Evolutionary conservation across 2,888 invertebrate genomes (phyloP).

Genomic region (Eretmocerus hayati): DNA sequence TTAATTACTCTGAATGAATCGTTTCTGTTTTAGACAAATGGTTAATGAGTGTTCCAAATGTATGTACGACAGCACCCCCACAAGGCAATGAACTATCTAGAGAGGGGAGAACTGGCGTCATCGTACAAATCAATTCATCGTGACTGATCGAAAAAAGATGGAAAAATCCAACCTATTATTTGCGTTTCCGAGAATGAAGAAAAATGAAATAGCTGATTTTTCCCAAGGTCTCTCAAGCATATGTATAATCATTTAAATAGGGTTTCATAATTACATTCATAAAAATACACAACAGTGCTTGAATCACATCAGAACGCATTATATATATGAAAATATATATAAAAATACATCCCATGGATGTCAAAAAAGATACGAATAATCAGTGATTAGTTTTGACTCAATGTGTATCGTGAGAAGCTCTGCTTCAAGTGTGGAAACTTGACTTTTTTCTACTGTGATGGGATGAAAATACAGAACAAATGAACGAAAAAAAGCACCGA

Average conservation of each 20-base stretch:
- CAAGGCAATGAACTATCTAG: slow-evolving; percentile 27
- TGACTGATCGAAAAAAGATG: slow-evolving; percentile 17
- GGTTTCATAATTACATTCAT: slow-evolving; percentile 12
- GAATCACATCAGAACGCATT: neutral
- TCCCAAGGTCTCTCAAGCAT: slow-evolving; percentile 13
- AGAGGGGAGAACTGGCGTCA: slow-evolving; percentile 2
- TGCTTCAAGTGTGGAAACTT: slow-evolving; percentile 33
- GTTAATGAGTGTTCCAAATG: slow-evolving; percentile 41
- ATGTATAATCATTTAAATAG: slow-evolving; percentile 9
- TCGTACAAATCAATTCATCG: slow-evolving; percentile 15
- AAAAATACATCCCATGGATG: slow-evolving; percentile 22
- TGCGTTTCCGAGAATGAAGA: slow-evolving; percentile 31
- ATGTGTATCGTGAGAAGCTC: slow-evolving; percentile 13
- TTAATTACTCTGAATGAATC: neutral
- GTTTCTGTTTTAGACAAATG: slow-evolving; percentile 36
- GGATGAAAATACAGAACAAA: slow-evolving; percentile 17
- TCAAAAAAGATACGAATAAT: slow-evolving; percentile 15
- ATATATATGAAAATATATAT: slow-evolving; percentile 10
- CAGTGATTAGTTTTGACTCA: slow-evolving; percentile 10
- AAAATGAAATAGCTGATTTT: slow-evolving; percentile 9
- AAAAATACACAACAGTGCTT: neutral
- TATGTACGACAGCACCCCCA: slow-evolving; percentile 36
- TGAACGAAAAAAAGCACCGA: slow-evolving; percentile 27
- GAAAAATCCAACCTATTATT: slow-evolving; percentile 26
- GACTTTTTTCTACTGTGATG: slow-evolving; percentile 38